Evolutionary conservation across 2,888 invertebrate genomes (phyloP).

Genomic region (Torymus auratus): DNA sequence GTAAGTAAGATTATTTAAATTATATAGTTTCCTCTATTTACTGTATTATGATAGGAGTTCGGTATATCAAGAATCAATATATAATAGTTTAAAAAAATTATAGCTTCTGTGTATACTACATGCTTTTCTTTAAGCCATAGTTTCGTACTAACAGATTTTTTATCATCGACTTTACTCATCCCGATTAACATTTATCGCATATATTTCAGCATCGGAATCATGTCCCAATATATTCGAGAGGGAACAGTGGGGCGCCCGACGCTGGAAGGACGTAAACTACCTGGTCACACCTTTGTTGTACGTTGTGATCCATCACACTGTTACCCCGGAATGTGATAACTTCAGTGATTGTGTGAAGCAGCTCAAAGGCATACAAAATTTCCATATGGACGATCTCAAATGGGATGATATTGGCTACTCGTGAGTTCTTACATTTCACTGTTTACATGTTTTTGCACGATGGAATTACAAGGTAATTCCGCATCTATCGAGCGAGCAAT

Average conservation of each 20-base stretch:
- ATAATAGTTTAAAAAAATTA: too few relatives aligned
- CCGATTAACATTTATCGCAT: not conserved
- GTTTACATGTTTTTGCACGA: too few relatives aligned
- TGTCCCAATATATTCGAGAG: conserved; percentile 80
- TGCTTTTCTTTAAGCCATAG: too few relatives aligned
- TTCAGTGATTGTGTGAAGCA: conserved; percentile 75
- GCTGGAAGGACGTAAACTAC: conserved; percentile 76
- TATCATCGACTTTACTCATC: too few relatives aligned
- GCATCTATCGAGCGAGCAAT: too few relatives aligned
- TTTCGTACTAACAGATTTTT: too few relatives aligned
- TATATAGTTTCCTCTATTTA: too few relatives aligned
- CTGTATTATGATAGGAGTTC: too few relatives aligned
- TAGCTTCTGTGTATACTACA: too few relatives aligned
- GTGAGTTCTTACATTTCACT: conserved; percentile 73
- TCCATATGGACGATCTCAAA: conserved; percentile 77
- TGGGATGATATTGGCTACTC: conserved; percentile 81
- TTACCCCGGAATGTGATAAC: conserved; percentile 76
- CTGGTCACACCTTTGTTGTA: conserved; percentile 79
- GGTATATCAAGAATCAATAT: too few relatives aligned
- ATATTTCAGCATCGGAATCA: conserved; percentile 12
- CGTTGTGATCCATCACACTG: conserved; percentile 81
- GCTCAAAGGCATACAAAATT: conserved; percentile 77
- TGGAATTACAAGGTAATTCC: too few relatives aligned
- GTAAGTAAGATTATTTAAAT: conserved; percentile 10
- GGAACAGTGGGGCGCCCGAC: conserved; percentile 81